A percentile compares a stretch with the other conserved stretches of the same genome.
Conservation (phyloP, 2,113 vertebrate genomes). For the Natator depressus region DNA sequence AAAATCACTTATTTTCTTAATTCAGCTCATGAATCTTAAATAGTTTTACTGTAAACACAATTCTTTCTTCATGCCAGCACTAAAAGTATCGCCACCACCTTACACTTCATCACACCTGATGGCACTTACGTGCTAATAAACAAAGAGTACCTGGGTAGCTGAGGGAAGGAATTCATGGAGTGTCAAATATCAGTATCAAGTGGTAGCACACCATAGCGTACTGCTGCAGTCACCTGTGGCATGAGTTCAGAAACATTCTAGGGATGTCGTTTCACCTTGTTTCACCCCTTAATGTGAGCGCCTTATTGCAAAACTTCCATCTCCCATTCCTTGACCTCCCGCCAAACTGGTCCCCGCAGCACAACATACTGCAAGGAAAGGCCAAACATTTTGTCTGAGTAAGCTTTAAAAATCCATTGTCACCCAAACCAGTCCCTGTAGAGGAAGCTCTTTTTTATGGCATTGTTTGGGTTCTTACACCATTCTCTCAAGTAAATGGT, state of each 20-base stretch:
- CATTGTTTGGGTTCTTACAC: background rate
- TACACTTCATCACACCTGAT: background rate
- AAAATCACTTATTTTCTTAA: background rate
- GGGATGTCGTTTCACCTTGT: background rate
- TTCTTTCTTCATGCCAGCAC: background rate
- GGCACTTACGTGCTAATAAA: background rate
- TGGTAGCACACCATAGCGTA: constrained; percentile 37
- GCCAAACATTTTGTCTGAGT: background rate
- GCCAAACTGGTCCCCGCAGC: background rate
- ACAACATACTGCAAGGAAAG: background rate
- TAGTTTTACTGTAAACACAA: constrained; percentile 5
- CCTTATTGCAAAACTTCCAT: background rate
- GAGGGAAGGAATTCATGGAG: constrained; percentile 13
- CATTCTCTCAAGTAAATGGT: background rate
- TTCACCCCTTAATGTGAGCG: background rate
- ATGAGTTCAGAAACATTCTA: constrained; percentile 28
- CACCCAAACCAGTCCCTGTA: background rate
- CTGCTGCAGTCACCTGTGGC: constrained; percentile 44
- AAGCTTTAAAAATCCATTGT: background rate
- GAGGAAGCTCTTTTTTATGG: background rate
- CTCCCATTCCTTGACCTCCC: background rate
- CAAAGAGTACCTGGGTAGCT: background rate
- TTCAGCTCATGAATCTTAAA: background rate
- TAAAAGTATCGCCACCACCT: background rate
- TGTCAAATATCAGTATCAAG: background rate